Percentiles rank a stretch among this genome's conserved stretches.
phyloP scores from a whole-genome alignment of 2,888 invertebrate species.

The Anoplius nigerrimus region DNA sequence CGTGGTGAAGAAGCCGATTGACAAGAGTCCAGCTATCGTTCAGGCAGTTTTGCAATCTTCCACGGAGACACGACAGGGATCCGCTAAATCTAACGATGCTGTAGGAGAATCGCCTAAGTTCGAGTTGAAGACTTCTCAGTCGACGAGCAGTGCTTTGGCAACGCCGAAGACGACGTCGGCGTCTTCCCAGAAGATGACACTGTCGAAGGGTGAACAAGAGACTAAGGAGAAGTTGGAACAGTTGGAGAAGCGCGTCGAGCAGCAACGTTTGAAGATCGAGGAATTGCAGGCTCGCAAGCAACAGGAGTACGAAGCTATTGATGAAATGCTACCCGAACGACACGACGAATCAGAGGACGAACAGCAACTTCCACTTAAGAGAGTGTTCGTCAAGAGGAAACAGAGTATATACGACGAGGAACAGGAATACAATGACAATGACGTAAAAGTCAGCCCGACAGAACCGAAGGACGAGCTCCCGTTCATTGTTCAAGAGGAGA shows the following conservation, averaged over 20 bases:
- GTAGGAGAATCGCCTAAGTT: conserved; percentile 60
- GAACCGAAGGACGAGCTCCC: conserved; percentile 23
- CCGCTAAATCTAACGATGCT: conserved; percentile 25
- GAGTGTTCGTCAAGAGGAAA: conserved; percentile 79
- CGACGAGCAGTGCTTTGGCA: conserved; percentile 29
- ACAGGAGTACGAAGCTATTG: conserved; percentile 67
- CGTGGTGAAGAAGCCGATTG: conserved; percentile 69
- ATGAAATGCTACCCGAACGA: conserved; percentile 71
- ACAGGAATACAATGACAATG: conserved; percentile 68
- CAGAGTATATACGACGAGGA: conserved; percentile 75
- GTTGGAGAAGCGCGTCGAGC: conserved; percentile 69
- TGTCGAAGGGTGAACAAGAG: conserved; percentile 66
- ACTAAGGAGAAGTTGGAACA: conserved; percentile 71
- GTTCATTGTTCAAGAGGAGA: conserved; percentile 24
- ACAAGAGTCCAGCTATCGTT: conserved; percentile 59
- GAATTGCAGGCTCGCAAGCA: conserved; percentile 70
- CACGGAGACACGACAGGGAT: conserved; percentile 32
- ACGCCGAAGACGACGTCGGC: conserved; percentile 32
- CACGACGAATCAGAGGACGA: conserved; percentile 72
- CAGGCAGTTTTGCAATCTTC: conserved; percentile 62
- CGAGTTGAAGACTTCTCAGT: conserved; percentile 66
- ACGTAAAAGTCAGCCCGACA: conserved; percentile 11
- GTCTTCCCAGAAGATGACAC: conserved; percentile 44
- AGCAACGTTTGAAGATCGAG: conserved; percentile 70
- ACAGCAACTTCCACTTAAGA: conserved; percentile 77